Conservation (phyloP, 2,888 invertebrate species). For the Amblyjoppa proteus region DNA sequence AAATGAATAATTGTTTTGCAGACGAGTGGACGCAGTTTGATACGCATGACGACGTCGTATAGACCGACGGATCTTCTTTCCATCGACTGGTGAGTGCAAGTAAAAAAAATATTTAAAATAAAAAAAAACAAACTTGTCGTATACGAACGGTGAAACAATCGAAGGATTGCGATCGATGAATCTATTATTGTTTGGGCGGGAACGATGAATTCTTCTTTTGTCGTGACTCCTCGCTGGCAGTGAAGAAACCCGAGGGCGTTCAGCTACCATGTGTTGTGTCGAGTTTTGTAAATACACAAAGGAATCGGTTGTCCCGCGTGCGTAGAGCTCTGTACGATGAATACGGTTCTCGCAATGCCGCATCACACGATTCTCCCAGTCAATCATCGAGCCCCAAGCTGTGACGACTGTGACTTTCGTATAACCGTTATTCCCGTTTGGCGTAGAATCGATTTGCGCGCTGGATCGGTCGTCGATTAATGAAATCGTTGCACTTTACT, state of each 20-base stretch:
- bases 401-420: neutral
- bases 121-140: neutral
- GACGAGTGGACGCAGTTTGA: constrained; percentile 54
- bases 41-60: constrained; percentile 77
- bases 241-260: neutral
- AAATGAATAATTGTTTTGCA: constrained; percentile 36
- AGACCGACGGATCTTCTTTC: constrained; percentile 73
- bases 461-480: neutral
- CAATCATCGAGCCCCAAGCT: constrained; percentile 13
- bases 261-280: neutral
- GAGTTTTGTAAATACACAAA: constrained; percentile 38
- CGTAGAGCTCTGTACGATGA: neutral
- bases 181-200: constrained; percentile 28
- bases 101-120: neutral
- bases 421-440: neutral
- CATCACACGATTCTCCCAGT: constrained; percentile 46
- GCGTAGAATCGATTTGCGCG: neutral
- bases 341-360: neutral
- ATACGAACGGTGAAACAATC: neutral
- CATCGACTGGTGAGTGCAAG: constrained; percentile 78
- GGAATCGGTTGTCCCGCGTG: neutral
- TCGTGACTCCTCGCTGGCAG: neutral
- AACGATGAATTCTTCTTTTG: neutral
- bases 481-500: neutral
- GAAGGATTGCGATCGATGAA: constrained; percentile 35